Evolutionary conservation across 2,797 vertebrate genomes (phyloP).

Genomic region (Decapterus maruadsi): DNA sequence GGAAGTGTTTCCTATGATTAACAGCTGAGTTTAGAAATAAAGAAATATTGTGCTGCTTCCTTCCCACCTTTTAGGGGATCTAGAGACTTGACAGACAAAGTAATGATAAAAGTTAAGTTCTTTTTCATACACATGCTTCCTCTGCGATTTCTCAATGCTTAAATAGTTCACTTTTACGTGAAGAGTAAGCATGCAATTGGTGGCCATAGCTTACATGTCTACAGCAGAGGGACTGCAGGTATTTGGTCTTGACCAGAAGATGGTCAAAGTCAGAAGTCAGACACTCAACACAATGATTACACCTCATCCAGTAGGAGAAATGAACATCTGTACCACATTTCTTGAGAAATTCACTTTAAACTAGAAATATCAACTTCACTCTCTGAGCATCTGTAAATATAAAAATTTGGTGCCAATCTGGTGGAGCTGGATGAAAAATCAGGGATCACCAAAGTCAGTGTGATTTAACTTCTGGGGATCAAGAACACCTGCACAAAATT

Average conservation of each 20-base stretch:
- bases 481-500: neutral
- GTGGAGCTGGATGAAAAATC: neutral
- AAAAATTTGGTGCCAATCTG: neutral
- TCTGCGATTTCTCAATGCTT: neutral
- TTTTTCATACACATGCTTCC: neutral
- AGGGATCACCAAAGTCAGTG: neutral
- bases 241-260: neutral
- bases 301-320: neutral
- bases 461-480: neutral
- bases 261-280: neutral
- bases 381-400: neutral
- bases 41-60: constrained; percentile 44
- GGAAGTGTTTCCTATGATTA: constrained; percentile 63
- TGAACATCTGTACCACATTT: neutral
- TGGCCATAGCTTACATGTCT: neutral
- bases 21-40: constrained; percentile 48
- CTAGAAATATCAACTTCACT: neutral
- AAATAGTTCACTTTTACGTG: neutral
- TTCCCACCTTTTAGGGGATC: constrained; percentile 22
- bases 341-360: neutral
- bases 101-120: neutral
- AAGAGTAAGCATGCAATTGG: neutral
- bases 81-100: neutral
- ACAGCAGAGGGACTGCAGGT: neutral
- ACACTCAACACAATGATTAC: neutral